Percentiles rank a stretch among this genome's conserved stretches.
Conservation (phyloP, 2,113 vertebrate genomes). For the Anseranas semipalmata region DNA sequence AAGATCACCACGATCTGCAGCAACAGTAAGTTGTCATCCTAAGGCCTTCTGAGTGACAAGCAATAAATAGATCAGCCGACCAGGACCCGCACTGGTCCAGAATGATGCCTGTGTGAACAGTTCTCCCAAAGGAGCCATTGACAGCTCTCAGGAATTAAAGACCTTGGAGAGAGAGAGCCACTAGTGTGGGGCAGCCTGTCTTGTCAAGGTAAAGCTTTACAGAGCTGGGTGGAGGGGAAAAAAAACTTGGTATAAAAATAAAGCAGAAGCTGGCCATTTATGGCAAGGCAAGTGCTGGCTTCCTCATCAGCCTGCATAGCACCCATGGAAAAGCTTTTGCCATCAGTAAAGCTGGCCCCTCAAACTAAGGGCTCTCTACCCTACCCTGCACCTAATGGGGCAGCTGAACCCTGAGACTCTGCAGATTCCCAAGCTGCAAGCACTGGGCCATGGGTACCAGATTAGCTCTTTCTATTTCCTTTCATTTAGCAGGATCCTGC, state of each 20-base stretch:
- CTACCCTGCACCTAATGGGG: background rate
- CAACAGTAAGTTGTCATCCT: background rate
- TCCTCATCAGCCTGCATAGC: background rate
- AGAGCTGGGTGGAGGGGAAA: background rate
- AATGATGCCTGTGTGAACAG: background rate
- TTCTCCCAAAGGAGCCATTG: background rate
- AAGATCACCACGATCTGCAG: background rate
- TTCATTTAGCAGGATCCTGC: slow-evolving; percentile 72
- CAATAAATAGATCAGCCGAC: background rate
- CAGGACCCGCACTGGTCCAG: background rate
- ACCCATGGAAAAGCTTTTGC: background rate
- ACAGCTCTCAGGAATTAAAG: background rate
- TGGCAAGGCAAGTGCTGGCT: background rate
- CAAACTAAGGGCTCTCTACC: background rate
- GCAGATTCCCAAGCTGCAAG: slow-evolving; percentile 43
- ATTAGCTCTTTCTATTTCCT: slow-evolving; percentile 69
- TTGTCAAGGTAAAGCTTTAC: background rate
- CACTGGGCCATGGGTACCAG: slow-evolving; percentile 13
- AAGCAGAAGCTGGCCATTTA: background rate
- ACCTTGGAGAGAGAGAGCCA: background rate
- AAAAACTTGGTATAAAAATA: background rate
- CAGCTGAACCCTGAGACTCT: background rate
- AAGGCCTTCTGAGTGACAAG: background rate
- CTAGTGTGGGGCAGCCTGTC: background rate
- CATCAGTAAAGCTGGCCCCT: background rate